phyloP scores from a whole-genome alignment of 35 echinoderm and acorn worm genomes.

The Anneissia japonica region DNA sequence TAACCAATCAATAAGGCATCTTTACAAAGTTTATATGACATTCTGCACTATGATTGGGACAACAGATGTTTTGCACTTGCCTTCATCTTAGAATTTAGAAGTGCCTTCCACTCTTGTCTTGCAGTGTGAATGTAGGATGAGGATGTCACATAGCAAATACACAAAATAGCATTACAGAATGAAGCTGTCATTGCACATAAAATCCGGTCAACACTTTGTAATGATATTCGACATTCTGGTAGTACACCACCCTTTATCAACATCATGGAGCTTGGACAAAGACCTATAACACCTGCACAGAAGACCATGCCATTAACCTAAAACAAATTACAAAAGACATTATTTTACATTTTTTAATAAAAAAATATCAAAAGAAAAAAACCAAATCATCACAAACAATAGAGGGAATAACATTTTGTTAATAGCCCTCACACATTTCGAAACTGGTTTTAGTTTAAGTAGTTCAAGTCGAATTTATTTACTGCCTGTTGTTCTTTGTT shows the following conservation, averaged over 20 bases:
- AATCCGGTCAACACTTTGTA: conserved; percentile 55
- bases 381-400: too few relatives aligned
- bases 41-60: too few relatives aligned
- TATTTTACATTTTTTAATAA: too few relatives aligned
- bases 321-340: too few relatives aligned
- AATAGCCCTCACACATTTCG: too few relatives aligned
- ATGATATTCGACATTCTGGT: conserved; percentile 50
- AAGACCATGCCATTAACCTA: conserved; percentile 66
- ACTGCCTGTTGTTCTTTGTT: too few relatives aligned
- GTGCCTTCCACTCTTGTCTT: conserved; percentile 36
- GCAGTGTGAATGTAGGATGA: conserved; percentile 23
- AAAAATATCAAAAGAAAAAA: too few relatives aligned
- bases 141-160: conserved; percentile 68
- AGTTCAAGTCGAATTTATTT: too few relatives aligned
- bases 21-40: too few relatives aligned
- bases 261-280: conserved; percentile 78
- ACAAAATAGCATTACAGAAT: conserved; percentile 28
- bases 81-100: background rate
- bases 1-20: too few relatives aligned
- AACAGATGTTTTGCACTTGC: background rate
- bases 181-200: conserved; percentile 54
- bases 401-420: too few relatives aligned
- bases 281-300: conserved; percentile 67
- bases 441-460: too few relatives aligned
- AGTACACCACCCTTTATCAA: conserved; percentile 75